Conservation (phyloP, 2,113 vertebrate species). For the Greenwoodochromis staneri region DNA sequence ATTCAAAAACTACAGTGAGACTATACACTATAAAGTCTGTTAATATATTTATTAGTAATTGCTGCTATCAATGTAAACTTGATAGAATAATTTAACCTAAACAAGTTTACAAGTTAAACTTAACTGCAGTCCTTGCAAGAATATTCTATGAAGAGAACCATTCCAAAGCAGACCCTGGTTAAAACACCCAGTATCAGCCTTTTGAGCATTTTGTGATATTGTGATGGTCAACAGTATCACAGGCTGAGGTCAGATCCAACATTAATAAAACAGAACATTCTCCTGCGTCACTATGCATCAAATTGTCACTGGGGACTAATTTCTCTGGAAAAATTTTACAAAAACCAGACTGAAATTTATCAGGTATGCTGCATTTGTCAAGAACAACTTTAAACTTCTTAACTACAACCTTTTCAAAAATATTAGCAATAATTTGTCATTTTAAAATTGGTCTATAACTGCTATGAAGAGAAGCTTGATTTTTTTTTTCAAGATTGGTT, state of each 20-base stretch:
- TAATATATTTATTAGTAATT: not conserved
- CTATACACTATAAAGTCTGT: not conserved
- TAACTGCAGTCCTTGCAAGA: not conserved
- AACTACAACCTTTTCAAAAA: not conserved
- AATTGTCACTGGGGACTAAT: not conserved
- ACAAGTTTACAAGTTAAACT: not conserved
- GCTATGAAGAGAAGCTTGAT: not conserved
- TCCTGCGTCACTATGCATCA: not conserved
- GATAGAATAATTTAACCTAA: not conserved
- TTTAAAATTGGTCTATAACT: not conserved
- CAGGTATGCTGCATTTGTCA: not conserved
- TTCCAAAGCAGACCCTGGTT: not conserved
- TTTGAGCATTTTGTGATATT: not conserved
- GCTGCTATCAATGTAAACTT: not conserved
- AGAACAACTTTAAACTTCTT: not conserved
- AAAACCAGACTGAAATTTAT: not conserved
- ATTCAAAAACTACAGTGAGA: not conserved
- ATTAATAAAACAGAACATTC: not conserved
- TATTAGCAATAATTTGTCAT: not conserved
- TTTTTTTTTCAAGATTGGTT: not conserved
- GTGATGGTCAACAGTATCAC: not conserved
- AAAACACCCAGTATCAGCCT: not conserved
- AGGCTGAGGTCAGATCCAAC: not conserved
- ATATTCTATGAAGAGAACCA: not conserved
- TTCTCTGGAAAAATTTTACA: rapidly evolving